Evolutionary conservation across 1,140 invertebrate species (phyloP).

Genomic region (Nasonia vitripennis): DNA sequence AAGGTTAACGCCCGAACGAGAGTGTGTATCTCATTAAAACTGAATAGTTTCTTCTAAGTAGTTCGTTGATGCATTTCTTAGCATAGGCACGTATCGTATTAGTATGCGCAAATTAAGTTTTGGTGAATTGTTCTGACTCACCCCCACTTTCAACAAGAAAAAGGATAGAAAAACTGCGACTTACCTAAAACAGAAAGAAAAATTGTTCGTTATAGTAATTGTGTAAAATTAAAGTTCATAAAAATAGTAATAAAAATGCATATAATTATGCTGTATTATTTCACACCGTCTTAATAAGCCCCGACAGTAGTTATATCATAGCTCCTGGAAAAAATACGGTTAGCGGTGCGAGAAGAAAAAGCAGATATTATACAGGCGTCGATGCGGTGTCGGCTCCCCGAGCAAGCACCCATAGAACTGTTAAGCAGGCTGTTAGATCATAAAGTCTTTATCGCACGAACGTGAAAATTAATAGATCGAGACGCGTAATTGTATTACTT

Average conservation of each 20-base stretch:
- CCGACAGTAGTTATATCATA: neutral
- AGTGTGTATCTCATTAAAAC: neutral
- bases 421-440: neutral
- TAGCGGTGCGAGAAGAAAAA: neutral
- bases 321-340: neutral
- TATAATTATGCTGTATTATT: too few relatives aligned
- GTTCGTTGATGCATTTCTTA: too few relatives aligned
- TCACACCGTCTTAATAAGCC: too few relatives aligned
- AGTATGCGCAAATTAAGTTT: neutral
- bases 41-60: neutral
- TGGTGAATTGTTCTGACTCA: neutral
- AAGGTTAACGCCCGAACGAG: neutral
- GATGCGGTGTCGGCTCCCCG: too few relatives aligned
- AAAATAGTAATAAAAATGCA: too few relatives aligned
- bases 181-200: conserved; percentile 17
- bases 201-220: neutral
- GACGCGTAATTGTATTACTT: neutral
- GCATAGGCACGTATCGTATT: neutral
- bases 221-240: neutral
- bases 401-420: neutral
- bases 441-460: neutral
- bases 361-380: too few relatives aligned
- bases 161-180: neutral
- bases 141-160: neutral
- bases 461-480: conserved; percentile 17